Evolutionary conservation across 2,113 vertebrate genomes (phyloP).

Genomic region (Mixornis gularis): DNA sequence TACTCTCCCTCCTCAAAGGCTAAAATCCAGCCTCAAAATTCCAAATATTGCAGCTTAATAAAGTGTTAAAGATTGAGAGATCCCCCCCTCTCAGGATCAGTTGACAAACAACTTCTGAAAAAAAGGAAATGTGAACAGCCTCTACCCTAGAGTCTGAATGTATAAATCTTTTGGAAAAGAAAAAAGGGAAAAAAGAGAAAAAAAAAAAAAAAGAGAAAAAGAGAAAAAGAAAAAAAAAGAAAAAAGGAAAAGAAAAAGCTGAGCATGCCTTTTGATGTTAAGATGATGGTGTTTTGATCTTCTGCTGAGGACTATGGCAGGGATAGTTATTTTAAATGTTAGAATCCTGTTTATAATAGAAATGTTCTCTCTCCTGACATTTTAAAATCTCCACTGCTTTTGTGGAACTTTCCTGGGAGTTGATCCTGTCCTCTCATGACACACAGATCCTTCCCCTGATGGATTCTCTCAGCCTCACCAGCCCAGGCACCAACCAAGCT

Average conservation of each 20-base stretch:
- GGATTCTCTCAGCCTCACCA: not conserved
- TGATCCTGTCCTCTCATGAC: not conserved
- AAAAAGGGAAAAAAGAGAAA: not conserved
- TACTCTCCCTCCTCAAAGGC: slow-evolving; percentile 67
- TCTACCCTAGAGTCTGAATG: slow-evolving; percentile 26
- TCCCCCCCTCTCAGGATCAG: slow-evolving; percentile 68
- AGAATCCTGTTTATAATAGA: not conserved
- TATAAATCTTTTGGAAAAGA: not conserved
- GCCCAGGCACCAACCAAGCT: not conserved
- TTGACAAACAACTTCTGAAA: slow-evolving; percentile 80
- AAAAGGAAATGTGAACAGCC: slow-evolving; percentile 71
- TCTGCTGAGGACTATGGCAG: not conserved
- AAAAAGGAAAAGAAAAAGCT: not conserved
- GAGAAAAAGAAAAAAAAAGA: not conserved
- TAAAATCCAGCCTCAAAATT: slow-evolving; percentile 69
- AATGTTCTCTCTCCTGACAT: not conserved
- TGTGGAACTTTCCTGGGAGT: not conserved
- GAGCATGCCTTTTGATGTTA: slow-evolving; percentile 52
- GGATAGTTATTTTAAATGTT: slow-evolving; percentile 1
- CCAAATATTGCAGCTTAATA: slow-evolving; percentile 72
- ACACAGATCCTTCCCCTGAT: not conserved
- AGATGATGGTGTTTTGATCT: slow-evolving; percentile 51
- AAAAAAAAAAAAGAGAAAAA: not conserved
- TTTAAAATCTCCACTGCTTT: not conserved
- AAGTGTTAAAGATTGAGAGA: slow-evolving; percentile 73